Conservation (phyloP, 2,113 vertebrate species). For the Charadrius vociferus region DNA sequence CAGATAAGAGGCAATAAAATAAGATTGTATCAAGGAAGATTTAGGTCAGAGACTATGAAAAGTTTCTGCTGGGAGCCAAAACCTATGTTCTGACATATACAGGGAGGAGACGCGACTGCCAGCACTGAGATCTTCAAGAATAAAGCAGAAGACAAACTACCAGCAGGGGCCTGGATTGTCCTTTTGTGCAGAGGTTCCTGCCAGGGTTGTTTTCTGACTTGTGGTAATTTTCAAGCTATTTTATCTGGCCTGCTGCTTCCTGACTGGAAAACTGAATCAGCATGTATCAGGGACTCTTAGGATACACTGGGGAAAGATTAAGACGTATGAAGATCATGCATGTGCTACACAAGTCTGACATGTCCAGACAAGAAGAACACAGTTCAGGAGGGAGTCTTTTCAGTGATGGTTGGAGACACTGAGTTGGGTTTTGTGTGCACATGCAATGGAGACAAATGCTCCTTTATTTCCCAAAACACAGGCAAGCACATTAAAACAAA, state of each 20-base stretch:
- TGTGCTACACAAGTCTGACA: background rate
- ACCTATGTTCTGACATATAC: background rate
- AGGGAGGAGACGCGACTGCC: background rate
- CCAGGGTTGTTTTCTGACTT: background rate
- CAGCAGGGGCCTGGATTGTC: background rate
- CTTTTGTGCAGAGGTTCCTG: background rate
- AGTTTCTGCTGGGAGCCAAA: background rate
- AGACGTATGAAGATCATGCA: background rate
- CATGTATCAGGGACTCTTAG: background rate
- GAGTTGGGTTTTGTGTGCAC: background rate
- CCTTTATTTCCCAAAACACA: conserved; percentile 3
- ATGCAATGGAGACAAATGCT: background rate
- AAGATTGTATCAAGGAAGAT: background rate
- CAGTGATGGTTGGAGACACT: background rate
- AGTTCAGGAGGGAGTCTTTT: background rate
- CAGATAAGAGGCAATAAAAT: background rate
- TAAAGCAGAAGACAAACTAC: background rate
- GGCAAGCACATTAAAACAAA: background rate
- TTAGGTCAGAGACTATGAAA: background rate
- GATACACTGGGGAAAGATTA: background rate
- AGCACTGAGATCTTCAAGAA: background rate
- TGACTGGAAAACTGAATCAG: background rate
- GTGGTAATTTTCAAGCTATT: background rate
- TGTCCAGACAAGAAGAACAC: background rate
- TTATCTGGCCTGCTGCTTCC: background rate